phyloP scores from a whole-genome alignment of 92 coral and sea anemone species.

The Epizoanthus illoricatus region DNA sequence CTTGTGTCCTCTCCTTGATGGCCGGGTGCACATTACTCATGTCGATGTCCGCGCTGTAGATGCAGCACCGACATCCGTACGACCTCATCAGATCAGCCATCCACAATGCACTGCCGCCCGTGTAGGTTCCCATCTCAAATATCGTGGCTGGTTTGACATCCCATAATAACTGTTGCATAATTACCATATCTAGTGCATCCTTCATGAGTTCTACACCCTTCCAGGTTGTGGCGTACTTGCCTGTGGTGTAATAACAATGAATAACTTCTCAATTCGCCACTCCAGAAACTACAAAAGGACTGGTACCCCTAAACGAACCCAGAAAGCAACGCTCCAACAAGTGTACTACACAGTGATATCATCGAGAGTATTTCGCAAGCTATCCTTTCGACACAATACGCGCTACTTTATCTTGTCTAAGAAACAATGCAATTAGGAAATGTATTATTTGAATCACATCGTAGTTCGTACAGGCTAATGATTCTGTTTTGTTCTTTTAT shows the following conservation, averaged over 20 bases:
- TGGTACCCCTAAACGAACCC: no score
- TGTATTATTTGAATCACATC: no score
- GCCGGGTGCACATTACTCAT: constrained; percentile 38
- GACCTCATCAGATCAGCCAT: constrained; percentile 53
- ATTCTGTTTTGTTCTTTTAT: no score
- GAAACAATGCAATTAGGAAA: no score
- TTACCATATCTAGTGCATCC: constrained; percentile 29
- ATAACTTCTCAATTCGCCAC: not conserved
- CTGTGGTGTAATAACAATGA: not conserved
- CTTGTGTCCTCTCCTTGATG: constrained; percentile 44
- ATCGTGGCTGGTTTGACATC: constrained; percentile 50
- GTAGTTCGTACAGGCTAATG: no score
- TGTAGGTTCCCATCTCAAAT: constrained; percentile 55
- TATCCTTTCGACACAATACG: no score
- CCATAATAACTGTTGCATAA: constrained; percentile 40
- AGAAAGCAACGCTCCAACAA: no score
- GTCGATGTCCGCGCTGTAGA: constrained; percentile 48
- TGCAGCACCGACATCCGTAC: constrained; percentile 35
- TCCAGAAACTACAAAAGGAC: not conserved
- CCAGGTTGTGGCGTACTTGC: constrained; percentile 46
- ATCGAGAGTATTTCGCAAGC: no score
- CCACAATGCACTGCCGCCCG: constrained; percentile 67
- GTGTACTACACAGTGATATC: not conserved
- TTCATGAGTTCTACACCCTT: constrained; percentile 42
- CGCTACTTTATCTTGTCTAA: no score